Percentiles rank a stretch among this genome's conserved stretches.
Evolutionary conservation across 2,888 invertebrate species (phyloP).

Genomic region (Thereva nobilitata): DNA sequence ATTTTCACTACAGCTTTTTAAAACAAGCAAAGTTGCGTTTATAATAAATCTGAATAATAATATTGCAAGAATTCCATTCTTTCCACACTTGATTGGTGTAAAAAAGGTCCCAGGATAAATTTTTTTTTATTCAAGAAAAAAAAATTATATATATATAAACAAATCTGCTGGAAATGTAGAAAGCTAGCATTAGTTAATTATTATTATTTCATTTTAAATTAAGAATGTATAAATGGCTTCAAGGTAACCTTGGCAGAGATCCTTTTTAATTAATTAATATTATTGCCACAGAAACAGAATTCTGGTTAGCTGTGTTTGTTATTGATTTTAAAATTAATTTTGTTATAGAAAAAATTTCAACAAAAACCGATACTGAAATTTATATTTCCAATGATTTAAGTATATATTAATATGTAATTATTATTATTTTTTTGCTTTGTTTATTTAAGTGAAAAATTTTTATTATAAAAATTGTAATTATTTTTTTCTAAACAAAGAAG

Average conservation of each 20-base stretch:
- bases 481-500: slow-evolving; percentile 10
- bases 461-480: slow-evolving; percentile 7
- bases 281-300: slow-evolving; percentile 1
- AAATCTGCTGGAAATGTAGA: slow-evolving; percentile 19
- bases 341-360: slow-evolving; percentile 14
- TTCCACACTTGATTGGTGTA: slow-evolving; percentile 2
- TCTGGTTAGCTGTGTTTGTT: slow-evolving; percentile 30
- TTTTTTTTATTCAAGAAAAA: neutral
- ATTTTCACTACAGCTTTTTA: slow-evolving; percentile 18
- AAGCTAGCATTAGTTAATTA: slow-evolving; percentile 16
- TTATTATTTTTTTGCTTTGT: neutral
- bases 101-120: neutral
- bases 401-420: too few species aligned
- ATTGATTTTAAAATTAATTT: slow-evolving; percentile 22
- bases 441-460: slow-evolving; percentile 19
- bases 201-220: neutral
- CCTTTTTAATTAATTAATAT: slow-evolving; percentile 3
- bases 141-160: neutral
- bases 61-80: slow-evolving; percentile 11
- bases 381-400: too few species aligned
- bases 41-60: neutral
- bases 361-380: neutral
- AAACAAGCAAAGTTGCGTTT: neutral
- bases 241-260: slow-evolving; percentile 2
- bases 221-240: neutral